These are phyloP conservation scores for Sebastes iracundus DNA, from an alignment of 2,797 vertebrate species.

Conservation along the genomic window DNA sequence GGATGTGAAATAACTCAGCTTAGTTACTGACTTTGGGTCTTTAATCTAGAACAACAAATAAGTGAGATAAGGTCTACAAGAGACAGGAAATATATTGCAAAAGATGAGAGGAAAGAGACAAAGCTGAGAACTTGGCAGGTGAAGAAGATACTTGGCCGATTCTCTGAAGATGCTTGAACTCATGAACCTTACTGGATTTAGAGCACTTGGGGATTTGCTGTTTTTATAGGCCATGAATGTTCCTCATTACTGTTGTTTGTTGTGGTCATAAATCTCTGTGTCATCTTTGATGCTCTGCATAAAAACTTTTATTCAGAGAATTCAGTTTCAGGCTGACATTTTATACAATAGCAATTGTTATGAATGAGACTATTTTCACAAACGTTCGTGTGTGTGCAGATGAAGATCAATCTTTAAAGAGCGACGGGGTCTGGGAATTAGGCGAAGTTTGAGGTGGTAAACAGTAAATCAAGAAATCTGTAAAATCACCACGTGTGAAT, in stretches of 20 bases:
- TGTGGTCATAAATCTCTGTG: constrained; percentile 57
- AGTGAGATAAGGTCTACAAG: background rate
- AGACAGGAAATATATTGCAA: background rate
- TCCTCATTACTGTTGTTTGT: constrained; percentile 66
- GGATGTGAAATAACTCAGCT: constrained; percentile 10
- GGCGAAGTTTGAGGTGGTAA: background rate
- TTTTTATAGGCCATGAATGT: constrained; percentile 55
- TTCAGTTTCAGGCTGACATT: constrained; percentile 42
- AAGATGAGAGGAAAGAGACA: constrained; percentile 11
- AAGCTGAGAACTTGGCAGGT: constrained; percentile 43
- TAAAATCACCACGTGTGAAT: background rate
- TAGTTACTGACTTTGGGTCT: constrained; percentile 1
- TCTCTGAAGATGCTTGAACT: constrained; percentile 34
- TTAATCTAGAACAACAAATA: background rate
- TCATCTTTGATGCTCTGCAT: constrained; percentile 54
- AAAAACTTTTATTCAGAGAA: constrained; percentile 42
- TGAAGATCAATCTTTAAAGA: constrained; percentile 2
- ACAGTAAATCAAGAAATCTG: constrained; percentile 33
- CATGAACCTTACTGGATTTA: constrained; percentile 38
- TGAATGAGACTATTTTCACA: constrained; percentile 32
- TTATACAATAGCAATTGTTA: constrained; percentile 54
- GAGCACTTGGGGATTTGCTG: constrained; percentile 34
- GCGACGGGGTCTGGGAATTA: constrained; percentile 8
- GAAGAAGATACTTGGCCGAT: constrained; percentile 12
- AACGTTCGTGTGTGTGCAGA: constrained; percentile 4